Base-by-base conservation (phyloP, 2,797 vertebrate genomes). In the Orientallactaga sibirica region DNA sequence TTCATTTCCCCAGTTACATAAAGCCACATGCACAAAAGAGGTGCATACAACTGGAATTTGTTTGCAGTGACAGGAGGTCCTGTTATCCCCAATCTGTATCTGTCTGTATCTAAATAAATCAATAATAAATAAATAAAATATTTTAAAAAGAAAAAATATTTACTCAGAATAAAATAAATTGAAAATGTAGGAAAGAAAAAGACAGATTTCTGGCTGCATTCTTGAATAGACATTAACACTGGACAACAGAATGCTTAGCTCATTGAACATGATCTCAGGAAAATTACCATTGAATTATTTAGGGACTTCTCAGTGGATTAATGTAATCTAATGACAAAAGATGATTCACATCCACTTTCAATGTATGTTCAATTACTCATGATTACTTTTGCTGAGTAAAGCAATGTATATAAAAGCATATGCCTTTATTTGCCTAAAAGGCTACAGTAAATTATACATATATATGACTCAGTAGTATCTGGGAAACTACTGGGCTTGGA, bases 271-370 rank as follows among this genome's bases (percentile, higher is more conserved):
- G 37, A 64, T 90, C 93, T 80, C 79, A 66, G 78, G 80, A 92
- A 96, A 94, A 88, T 73, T 90, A 77, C 76, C 81, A 77, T 37
- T 95, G 73, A 95, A 94, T 95, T 96, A 95, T 95, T 96, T 88
- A 95, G 52, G 86, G 37, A 0, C 25, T 90, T 90, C 52, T 95
- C 93, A 92, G 85, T 25, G 94, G 94, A 95, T 95, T 96, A 90
- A 94, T 95, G 68, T 80, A 78, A 66, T 88, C 78, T 93, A 96
- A 52, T 95, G 94, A 92, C 84, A 90, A 95, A 87, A 80, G 76
- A 83, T 96, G 95, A 96, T 94, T 96, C 93, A 95, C 43, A 90
- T 81, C 79, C 58, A 90, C 83, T 92, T 93, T 74, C 74, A 74
- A 95, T 94, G 33, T 94, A 81, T 68, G 73, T 75, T 70, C 37